A percentile compares a stretch with the other conserved stretches of the same genome.
These are phyloP conservation scores for Cheilosia soror DNA, from an alignment of 2,888 invertebrate species.

Conservation along the genomic window DNA sequence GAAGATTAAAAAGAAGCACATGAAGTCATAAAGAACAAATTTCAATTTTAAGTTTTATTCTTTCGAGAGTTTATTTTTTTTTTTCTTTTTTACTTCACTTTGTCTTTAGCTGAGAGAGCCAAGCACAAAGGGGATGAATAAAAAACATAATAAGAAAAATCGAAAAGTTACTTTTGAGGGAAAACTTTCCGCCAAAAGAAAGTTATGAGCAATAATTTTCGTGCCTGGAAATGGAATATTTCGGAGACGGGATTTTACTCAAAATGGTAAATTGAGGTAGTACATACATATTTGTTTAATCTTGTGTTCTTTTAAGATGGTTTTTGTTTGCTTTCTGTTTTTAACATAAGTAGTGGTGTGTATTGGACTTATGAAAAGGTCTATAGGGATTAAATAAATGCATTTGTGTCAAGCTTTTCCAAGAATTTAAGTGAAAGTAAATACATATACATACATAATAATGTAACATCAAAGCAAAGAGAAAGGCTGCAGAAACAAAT, in stretches of 20 bases:
- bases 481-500: conserved; percentile 6
- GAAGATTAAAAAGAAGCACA: conserved; percentile 60
- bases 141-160: conserved; percentile 58
- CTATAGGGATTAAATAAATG: conserved; percentile 28
- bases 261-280: conserved; percentile 16
- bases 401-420: conserved; percentile 36
- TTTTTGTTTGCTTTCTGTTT: neutral
- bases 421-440: conserved; percentile 51
- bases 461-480: conserved; percentile 17
- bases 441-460: conserved; percentile 22
- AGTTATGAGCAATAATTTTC: conserved; percentile 65
- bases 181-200: conserved; percentile 60
- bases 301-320: conserved; percentile 26
- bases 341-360: conserved; percentile 1
- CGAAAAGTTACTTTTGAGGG: conserved; percentile 63
- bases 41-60: conserved; percentile 69
- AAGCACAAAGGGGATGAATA: conserved; percentile 14
- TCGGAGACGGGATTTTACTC: conserved; percentile 1
- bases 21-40: conserved; percentile 65
- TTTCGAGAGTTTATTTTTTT: conserved; percentile 13
- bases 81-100: conserved; percentile 9
- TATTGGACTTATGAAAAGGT: conserved; percentile 7
- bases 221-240: conserved; percentile 28
- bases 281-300: conserved; percentile 31
- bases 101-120: neutral